These are phyloP conservation scores for Macrosiphum euphorbiae DNA, from an alignment of 2,888 invertebrate species.

Conservation along the genomic window DNA sequence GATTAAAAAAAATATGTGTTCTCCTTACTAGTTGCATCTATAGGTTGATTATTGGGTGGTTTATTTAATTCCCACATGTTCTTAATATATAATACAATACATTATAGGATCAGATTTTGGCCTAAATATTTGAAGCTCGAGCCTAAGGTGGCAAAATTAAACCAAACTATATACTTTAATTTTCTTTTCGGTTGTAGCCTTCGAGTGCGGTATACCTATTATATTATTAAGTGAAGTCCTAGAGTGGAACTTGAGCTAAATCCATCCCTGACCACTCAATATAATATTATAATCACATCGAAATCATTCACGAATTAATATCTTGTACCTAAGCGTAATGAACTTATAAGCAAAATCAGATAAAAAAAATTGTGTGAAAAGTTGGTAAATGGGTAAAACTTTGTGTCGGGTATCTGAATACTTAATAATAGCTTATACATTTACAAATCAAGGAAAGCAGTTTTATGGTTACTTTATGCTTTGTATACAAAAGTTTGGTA, in stretches of 20 bases:
- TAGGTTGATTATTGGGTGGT: background rate
- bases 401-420: background rate
- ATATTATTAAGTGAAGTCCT: background rate
- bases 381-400: conserved; percentile 4
- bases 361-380: background rate
- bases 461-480: background rate
- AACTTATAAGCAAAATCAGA: background rate
- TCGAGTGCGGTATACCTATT: background rate
- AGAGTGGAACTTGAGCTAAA: background rate
- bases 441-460: background rate
- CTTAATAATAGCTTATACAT: background rate
- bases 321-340: background rate
- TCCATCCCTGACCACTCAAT: background rate
- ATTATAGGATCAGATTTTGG: background rate
- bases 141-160: background rate
- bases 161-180: background rate
- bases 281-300: background rate
- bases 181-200: background rate
- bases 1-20: background rate
- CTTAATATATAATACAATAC: background rate
- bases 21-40: background rate
- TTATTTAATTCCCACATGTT: background rate
- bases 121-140: background rate
- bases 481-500: background rate
- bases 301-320: background rate